A percentile compares a stretch with the other conserved stretches of the same genome.
phyloP scores from a whole-genome alignment of 64 coral and sea anemone genomes.

The Montipora cactus region DNA sequence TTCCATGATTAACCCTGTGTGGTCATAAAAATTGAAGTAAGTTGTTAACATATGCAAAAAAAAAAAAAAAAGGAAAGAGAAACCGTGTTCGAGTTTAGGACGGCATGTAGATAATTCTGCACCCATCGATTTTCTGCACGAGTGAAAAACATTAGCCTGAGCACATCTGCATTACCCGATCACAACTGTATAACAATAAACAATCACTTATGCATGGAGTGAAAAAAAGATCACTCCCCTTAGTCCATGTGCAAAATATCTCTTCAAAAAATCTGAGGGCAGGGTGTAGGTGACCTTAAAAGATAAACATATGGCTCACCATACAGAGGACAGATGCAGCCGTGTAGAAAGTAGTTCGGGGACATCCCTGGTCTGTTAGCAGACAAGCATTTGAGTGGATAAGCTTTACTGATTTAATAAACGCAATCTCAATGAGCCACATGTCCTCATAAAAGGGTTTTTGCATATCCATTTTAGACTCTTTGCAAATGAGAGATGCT shows the following conservation, averaged over 20 bases:
- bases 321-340: neutral
- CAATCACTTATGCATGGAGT: slow-evolving; percentile 13
- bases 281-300: neutral
- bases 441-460: slow-evolving; percentile 70
- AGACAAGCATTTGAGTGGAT: slow-evolving; percentile 29
- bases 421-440: slow-evolving; percentile 62
- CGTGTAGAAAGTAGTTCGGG: neutral
- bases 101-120: neutral
- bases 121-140: neutral
- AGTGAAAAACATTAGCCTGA: neutral
- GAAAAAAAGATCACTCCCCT: slow-evolving; percentile 7
- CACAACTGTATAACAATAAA: slow-evolving; percentile 76
- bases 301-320: slow-evolving; percentile 30
- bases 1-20: neutral
- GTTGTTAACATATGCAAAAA: neutral
- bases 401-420: slow-evolving; percentile 47
- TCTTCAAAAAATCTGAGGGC: slow-evolving; percentile 14
- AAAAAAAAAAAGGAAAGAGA: neutral
- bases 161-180: slow-evolving; percentile 78
- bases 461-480: slow-evolving; percentile 73
- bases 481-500: slow-evolving; percentile 59
- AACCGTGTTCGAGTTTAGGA: slow-evolving; percentile 14
- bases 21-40: neutral
- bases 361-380: neutral
- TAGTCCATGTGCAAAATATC: slow-evolving; percentile 37